Conservation (phyloP, 64 coral and sea anemone genomes). For the Pocillopora damicornis region DNA sequence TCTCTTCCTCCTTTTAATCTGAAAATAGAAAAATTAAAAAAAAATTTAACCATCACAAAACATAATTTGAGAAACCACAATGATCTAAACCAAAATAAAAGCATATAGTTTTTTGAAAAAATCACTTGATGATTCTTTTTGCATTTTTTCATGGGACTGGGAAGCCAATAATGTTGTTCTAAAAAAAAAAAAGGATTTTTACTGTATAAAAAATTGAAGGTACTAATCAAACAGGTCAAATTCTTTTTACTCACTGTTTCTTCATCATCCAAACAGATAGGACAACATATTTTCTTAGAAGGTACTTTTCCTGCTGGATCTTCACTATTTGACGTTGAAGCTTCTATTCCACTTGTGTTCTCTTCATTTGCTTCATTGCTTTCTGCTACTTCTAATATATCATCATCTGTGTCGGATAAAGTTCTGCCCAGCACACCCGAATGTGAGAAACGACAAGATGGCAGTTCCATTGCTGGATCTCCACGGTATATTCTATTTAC, state of each 20-base stretch:
- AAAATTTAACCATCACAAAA: not conserved
- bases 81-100: not conserved
- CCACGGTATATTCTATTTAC: slow-evolving; percentile 73
- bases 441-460: slow-evolving; percentile 68
- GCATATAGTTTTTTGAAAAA: too few relatives aligned
- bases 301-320: not conserved
- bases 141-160: not conserved
- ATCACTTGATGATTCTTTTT: not conserved
- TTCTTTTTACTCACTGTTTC: slow-evolving; percentile 37
- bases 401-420: not conserved
- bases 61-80: too few relatives aligned
- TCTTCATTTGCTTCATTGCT: not conserved
- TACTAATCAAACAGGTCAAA: not conserved
- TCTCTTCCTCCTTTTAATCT: slow-evolving; percentile 89
- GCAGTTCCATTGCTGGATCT: slow-evolving; percentile 23
- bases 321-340: not conserved
- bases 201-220: not conserved
- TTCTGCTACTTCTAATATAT: slow-evolving; percentile 2
- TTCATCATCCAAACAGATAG: slow-evolving; percentile 87
- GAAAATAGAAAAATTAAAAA: slow-evolving; percentile 2
- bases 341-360: not conserved
- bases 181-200: not conserved
- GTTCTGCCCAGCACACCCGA: slow-evolving; percentile 5
- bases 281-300: slow-evolving; percentile 65
- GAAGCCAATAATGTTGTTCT: not conserved